Evolutionary conservation across 2,888 invertebrate genomes (phyloP), one percentile per base, ranked within the genome.

Genomic region (Aplocera efformata): DNA sequence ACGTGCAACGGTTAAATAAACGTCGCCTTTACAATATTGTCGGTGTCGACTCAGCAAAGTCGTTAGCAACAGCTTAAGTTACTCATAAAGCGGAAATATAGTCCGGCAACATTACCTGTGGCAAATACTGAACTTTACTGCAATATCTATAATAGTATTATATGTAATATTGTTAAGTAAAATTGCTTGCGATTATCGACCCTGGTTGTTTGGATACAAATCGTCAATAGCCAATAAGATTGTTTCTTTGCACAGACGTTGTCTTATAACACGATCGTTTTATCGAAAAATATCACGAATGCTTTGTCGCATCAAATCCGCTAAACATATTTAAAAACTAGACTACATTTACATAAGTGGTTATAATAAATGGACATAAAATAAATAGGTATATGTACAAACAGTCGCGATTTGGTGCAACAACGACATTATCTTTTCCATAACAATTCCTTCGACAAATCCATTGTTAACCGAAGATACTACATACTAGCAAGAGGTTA

Each of bases 371-470:
- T 48, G 56, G 56, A 58, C 47, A 66, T 52, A 55, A 65, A 70
- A 75, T 73, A 73, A 67, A 69, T 67, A 64, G 40, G 61, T 66
- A 43, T 81, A 80, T 83, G 61, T 82, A 83, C 78, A 84, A 64
- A 64, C 26, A 10, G 21, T 24, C 10, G 10, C 28, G 32, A 28
- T 20, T 31, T 54, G 51, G 52, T 63, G 60, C 59, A 67, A 60
- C 72, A 67, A 66, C 60, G 71, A 57, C 71, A 68, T 65, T 57
- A 58, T 6, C 50, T 38, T 40, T 31, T 30, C 44, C 39, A 42
- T 31, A 41, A 71, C 78, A 79, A 72, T 70, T 74, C 73, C 75
- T 57, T 57, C 45, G 62, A 66, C 83, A 83, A 84, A 80, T 80
- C 79, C 81, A 10, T 34, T 21, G 42, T 52, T 56, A 37, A 35